Evolutionary conservation across 2,113 vertebrate species (phyloP).

Genomic region (Fregetta grallaria): DNA sequence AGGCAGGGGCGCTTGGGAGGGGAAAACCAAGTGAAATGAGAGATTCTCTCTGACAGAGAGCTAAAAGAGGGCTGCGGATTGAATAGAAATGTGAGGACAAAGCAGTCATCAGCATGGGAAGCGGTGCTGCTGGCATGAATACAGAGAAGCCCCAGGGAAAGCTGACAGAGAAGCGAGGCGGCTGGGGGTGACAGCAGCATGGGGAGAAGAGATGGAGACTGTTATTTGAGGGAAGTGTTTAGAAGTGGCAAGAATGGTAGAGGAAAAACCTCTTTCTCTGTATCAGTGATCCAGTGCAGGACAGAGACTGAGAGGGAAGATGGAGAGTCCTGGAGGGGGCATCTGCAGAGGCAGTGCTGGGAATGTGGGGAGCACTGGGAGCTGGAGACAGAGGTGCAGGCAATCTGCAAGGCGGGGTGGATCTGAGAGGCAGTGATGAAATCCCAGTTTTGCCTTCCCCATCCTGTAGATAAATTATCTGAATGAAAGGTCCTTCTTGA

Average conservation of each 20-base stretch:
- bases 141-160: neutral
- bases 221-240: neutral
- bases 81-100: neutral
- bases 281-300: neutral
- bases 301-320: neutral
- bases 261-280: neutral
- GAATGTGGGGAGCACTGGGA: neutral
- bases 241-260: neutral
- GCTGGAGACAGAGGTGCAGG: neutral
- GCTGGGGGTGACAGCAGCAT: neutral
- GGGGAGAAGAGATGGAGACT: neutral
- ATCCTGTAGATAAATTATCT: neutral
- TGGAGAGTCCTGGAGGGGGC: neutral
- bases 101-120: neutral
- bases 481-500: neutral
- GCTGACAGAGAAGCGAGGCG: neutral
- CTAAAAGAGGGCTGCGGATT: neutral
- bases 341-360: neutral
- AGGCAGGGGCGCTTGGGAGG: neutral
- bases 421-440: neutral
- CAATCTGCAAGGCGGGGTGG: neutral
- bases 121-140: neutral
- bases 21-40: neutral
- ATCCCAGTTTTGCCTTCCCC: neutral
- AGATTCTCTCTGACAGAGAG: neutral